Evolutionary conservation across 2,797 vertebrate species (phyloP), one percentile per base, ranked within the genome.

Genomic region (Spondyliosoma cantharus): DNA sequence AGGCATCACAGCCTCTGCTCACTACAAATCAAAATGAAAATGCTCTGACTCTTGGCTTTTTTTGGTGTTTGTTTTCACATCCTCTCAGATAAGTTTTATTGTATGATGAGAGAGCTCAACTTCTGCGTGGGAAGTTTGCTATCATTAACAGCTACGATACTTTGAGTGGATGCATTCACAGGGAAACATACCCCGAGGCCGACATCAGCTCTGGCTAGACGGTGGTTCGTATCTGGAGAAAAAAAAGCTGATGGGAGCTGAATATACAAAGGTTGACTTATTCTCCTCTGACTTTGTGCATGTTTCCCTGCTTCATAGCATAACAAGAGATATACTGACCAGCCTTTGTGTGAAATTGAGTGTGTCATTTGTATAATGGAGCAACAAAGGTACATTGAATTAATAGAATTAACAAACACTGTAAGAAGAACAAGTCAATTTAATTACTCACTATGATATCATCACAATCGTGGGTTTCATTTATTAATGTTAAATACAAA

Each of bases 101-200:
- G 58, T 79, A 61, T 84, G 74, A 84, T 75, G 76, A 87, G 79
- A 71, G 42, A 45, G 62, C 71, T 80, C 61, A 68, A 85, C 73
- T 87, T 85, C 64, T 78, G 80, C 70, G 85, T 88, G 73, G 80
- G 80, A 74, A 72, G 71, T 80, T 78, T 76, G 42, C 49, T 80
- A 72, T 87, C 80, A 83, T 84, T 82, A 83, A 29, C 69, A 74
- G 71, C 32, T 57, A 62, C 15, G 25, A 58, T 81, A 72, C 62
- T 64, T 80, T 73, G 66, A 75, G 60, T 59, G 32, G 69, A 74
- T 66, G 66, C 46, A 67, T 82, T 82, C 59, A 67, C 53, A 72
- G 65, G 45, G 54, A 78, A 85, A 71, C 65, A 17, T 54, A 66
- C 74, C 91, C 85, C 0, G 43, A 81, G 82, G 89, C 86, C 24